Base-by-base conservation (phyloP, 2,888 invertebrate species). In the Allygus modestus region DNA sequence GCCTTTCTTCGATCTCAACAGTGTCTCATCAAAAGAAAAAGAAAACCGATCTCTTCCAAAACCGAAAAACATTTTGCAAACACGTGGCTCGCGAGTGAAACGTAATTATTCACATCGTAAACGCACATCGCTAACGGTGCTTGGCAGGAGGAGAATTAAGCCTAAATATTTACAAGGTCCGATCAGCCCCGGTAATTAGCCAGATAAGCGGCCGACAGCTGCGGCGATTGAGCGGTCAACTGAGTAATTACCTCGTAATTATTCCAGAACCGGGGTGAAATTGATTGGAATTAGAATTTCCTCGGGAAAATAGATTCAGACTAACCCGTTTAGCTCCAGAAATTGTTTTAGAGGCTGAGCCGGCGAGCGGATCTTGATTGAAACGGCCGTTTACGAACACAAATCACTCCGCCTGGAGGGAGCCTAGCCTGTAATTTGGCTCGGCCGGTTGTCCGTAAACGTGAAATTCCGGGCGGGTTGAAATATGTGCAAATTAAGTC, bases 401-500 rank as follows among this genome's bases (percentile, higher is more conserved):
- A 46, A 77, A 77, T 77, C 77, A 77, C 51, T n/a, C 31, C 5
- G 73, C 77, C 41, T 4, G 51, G 28, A 28, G 77, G 51, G 51
- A 1, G 0, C n/a, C 15, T 15, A 17, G 23, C 31, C 77, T 77
- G 77, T 77, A 77, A 77, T 77, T 77, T 77, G 41, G 41, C 26
- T 31, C 46, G 17, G 33, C 75, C 75, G 75, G 37, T 75, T 75
- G 77, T 37, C 23, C 77, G 77, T 37, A 77, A 77, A 77, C 23
- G 46, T 51, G 77, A 51, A 77, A 77, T 77, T 51, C 77, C 43
- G 51, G 46, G 28, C 75, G 26, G 75, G 9, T 77, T 77, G 77
- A 77, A 51, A 77, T 77, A 77, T 77, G 77, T 43, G 77, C 77
- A 51, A 77, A 77, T 77, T 77, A 77, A 77, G 51, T 77, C 46